Evolutionary conservation across 2,888 invertebrate species (phyloP).

Genomic region (Linyphia triangularis): DNA sequence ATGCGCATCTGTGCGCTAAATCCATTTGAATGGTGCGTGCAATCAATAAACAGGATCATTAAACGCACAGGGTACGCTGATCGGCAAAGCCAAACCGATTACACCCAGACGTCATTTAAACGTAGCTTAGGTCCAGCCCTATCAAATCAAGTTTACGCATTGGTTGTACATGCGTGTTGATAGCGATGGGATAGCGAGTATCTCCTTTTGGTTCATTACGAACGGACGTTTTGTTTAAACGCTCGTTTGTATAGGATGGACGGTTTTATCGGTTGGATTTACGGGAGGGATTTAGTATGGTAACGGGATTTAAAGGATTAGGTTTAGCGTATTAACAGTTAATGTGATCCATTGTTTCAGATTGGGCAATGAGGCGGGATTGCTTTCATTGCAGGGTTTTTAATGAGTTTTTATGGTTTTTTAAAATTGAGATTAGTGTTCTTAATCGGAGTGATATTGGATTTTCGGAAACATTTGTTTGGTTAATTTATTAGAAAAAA

Average conservation of each 20-base stretch:
- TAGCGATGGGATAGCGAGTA: neutral
- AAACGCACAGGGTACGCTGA: neutral
- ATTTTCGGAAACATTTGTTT: neutral
- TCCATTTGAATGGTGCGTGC: conserved; percentile 9
- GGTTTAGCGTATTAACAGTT: neutral
- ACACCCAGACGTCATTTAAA: conserved; percentile 46
- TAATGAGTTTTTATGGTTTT: too few relatives aligned
- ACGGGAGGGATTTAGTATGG: neutral
- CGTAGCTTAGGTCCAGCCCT: conserved; percentile 32
- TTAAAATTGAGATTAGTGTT: neutral
- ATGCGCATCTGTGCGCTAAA: conserved; percentile 16
- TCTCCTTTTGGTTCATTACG: neutral
- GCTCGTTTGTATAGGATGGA: neutral
- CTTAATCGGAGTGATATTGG: neutral
- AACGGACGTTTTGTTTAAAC: conserved; percentile 4
- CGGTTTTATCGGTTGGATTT: neutral
- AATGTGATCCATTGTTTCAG: neutral
- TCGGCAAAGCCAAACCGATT: conserved; percentile 39
- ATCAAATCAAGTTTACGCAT: conserved; percentile 42
- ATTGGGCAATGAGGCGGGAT: neutral
- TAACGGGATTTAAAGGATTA: neutral
- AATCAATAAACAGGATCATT: conserved; percentile 40
- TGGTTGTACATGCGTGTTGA: neutral
- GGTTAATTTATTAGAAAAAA: neutral
- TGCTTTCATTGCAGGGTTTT: neutral